Percentiles rank a stretch among this genome's conserved stretches.
Conservation (phyloP, 2,113 vertebrate species). For the Potamarius usumacintae region DNA sequence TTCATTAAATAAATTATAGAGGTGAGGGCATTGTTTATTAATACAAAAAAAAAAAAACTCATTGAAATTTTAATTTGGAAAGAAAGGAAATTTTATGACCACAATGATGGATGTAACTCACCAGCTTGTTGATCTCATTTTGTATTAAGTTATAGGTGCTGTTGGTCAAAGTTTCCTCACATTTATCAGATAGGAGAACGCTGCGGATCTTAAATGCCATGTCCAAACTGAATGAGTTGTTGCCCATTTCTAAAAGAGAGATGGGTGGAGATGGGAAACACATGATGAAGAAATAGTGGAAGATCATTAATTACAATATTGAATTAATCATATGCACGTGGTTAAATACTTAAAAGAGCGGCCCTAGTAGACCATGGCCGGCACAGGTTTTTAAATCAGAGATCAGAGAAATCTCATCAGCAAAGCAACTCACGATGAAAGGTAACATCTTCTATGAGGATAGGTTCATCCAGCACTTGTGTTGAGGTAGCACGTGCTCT, state of each 20-base stretch:
- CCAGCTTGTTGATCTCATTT: not conserved
- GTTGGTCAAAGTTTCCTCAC: not conserved
- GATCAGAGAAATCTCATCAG: not conserved
- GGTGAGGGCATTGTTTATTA: rapidly evolving
- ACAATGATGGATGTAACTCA: not conserved
- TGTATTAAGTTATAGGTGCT: not conserved
- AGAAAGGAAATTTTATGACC: not conserved
- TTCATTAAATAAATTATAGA: not conserved
- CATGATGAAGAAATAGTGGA: not conserved
- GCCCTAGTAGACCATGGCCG: not conserved
- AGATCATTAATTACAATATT: not conserved
- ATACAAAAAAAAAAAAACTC: not conserved
- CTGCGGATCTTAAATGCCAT: not conserved
- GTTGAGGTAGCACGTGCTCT: not conserved
- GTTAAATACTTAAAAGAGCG: not conserved
- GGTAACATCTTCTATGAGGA: rapidly evolving
- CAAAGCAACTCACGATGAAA: not conserved
- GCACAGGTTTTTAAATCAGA: not conserved
- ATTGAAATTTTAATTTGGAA: not conserved
- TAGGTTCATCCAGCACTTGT: not conserved
- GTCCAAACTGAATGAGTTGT: not conserved
- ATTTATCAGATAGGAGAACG: rapidly evolving
- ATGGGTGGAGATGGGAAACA: not conserved
- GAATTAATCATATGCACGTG: not conserved
- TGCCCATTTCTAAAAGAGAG: not conserved